phyloP scores from a whole-genome alignment of 1,140 invertebrate species.

The Camponotus floridanus region DNA sequence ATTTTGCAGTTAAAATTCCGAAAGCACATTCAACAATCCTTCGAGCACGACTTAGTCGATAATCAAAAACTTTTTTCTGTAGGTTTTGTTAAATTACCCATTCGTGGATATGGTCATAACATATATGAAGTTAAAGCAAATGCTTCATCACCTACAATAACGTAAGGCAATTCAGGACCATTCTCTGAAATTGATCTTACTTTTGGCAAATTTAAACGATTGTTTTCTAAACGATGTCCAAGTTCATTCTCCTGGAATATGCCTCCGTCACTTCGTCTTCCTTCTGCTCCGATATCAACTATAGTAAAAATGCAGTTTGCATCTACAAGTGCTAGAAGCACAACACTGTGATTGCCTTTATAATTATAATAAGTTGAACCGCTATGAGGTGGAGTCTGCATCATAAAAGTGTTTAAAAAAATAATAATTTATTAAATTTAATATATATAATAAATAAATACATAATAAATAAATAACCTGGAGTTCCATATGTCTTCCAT shows the following conservation, averaged over 20 bases:
- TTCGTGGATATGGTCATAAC: slow-evolving; percentile 2
- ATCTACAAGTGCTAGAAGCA: background rate
- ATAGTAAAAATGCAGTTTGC: slow-evolving; percentile 12
- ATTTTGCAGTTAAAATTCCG: background rate
- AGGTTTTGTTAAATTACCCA: background rate
- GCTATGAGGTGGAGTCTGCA: background rate
- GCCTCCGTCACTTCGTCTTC: background rate
- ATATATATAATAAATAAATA: background rate
- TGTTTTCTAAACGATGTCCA: background rate
- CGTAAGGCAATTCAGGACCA: background rate
- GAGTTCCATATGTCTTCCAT: background rate
- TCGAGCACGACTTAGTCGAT: slow-evolving; percentile 13
- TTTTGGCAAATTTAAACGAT: background rate
- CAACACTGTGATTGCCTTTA: background rate
- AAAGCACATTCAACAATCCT: background rate
- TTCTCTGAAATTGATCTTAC: background rate
- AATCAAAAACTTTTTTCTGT: background rate
- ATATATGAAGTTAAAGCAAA: background rate
- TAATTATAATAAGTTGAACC: slow-evolving; percentile 18
- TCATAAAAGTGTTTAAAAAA: background rate
- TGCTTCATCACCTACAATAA: slow-evolving; percentile 22
- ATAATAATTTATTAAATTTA: background rate
- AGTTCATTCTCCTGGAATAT: background rate
- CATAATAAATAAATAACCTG: background rate
- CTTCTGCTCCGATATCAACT: slow-evolving; percentile 13